Evolutionary conservation across 1,140 invertebrate species (phyloP), one percentile per base, ranked within the genome.

Genomic region (Atta colombica): DNA sequence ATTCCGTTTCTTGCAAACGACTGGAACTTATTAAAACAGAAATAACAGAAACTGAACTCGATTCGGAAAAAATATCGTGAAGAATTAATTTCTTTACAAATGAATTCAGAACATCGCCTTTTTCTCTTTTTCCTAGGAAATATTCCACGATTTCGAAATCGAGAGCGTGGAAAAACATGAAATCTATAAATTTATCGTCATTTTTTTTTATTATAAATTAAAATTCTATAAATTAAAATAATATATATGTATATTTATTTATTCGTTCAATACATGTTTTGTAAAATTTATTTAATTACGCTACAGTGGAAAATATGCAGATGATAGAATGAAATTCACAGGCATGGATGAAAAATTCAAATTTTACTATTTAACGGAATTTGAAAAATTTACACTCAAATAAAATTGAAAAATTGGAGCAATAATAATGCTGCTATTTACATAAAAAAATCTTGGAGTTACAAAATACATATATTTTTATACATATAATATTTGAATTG

Each of bases 301-400:
- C 10, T 58, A 58, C 12, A 74, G 39, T 16, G 6, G 5, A 74
- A 35, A 74, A 74, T 16, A 58, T 58, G n/a, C 31, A 74, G n/a
- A 74, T 58, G 6, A 55, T 21, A n/a, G 4, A 0, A 74, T 55
- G 0, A 74, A 74, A 74, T 58, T 58, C 12, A 12, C 28, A 35
- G n/a, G 18, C 2, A n/a, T 21, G 31, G 31, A 7, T 31, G 14
- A 58, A 58, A 74, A 74, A 74, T 74, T 10, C 1, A 53, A 1
- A 5, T 53, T 71, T 71, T n/a, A 53, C 21, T 71, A 71, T 71
- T 71, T 71, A 12, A 39, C 2, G 65, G 35, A 68, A 68, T 58
- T 74, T 74, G 8, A 45, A 2, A 0, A 55, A 58, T 55, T 18
- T 35, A 8, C 2, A 35, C 0, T 39, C 28, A n/a, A 10, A 21